Base-by-base conservation (phyloP, 2,888 invertebrate species). In the Hypselothyrea guttata region DNA sequence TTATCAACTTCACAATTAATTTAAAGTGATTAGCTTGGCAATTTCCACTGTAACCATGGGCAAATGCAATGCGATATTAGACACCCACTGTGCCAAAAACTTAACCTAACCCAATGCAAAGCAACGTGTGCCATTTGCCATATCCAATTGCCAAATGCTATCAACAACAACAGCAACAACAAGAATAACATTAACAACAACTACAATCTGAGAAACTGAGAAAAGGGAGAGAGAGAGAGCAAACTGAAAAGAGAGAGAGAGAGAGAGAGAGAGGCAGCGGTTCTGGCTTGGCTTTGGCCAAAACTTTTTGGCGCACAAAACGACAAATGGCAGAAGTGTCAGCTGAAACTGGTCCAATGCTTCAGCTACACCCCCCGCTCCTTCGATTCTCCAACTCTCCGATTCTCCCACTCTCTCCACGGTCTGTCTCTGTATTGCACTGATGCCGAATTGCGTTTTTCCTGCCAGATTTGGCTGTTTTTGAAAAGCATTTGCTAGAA, bases 321-420 rank as follows among this genome's bases (percentile, higher is more conserved):
- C 42, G 38, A 63, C 75, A 78, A 78, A 64, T 65, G 79, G 46
- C 45, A 45, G 40, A 55, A 65, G 48, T 40, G 52, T 35, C 57
- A 22, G 41, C 35, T 31, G n/a, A 30, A 63, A 44, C 42, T 64
- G 49, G 55, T 40, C 63, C 18, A 38, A 16, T 16, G 37, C 15
- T 18, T 31, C 18, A 15, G 16, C 16, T 59, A 9, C 47, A 34
- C 8, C 44, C 53, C 22, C 12, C 37, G 2, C 55, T 64, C 48
- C 53, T 30, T 34, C 54, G 31, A 31, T 60, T 41, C 37, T 11
- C 15, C 11, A 11, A 11, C 33, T 35, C 22, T 35, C 27, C 8
- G 37, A 35, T 35, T n/a, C 15, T 11, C 18, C 9, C 35, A 28
- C 16, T 33, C 22, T 22, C 11, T 11, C 7, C 13, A 7, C 16